Evolutionary conservation across 2,797 vertebrate species (phyloP).

Genomic region (Hemibagrus guttatus): DNA sequence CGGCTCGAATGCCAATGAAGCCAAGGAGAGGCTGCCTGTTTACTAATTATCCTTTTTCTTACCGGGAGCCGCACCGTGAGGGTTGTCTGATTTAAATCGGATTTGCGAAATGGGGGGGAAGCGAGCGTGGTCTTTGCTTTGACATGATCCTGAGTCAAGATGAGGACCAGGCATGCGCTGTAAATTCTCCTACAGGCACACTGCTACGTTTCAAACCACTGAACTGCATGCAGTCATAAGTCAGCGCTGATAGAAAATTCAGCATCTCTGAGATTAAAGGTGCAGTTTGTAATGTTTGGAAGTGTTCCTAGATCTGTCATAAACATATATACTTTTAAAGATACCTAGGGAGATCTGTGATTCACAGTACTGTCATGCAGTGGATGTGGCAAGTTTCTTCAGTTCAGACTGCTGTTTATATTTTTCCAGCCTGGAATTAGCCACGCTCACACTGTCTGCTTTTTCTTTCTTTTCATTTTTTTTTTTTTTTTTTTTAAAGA

Average conservation of each 20-base stretch:
- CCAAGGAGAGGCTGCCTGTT: slow-evolving; percentile 98
- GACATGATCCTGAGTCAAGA: slow-evolving; percentile 84
- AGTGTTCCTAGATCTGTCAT: neutral
- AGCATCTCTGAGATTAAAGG: neutral
- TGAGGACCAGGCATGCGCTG: slow-evolving; percentile 80
- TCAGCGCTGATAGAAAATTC: neutral
- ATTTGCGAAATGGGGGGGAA: slow-evolving; percentile 89
- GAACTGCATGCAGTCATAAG: neutral
- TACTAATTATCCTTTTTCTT: slow-evolving; percentile 98
- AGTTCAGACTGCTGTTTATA: neutral
- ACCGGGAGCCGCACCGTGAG: slow-evolving; percentile 91
- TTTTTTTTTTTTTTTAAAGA: neutral
- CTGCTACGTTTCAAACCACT: neutral
- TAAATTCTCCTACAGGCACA: slow-evolving; percentile 79
- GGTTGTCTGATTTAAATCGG: slow-evolving; percentile 99
- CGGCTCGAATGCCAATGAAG: slow-evolving; percentile 99
- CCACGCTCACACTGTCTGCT: neutral
- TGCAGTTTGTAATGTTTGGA: neutral
- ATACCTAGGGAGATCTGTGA: slow-evolving; percentile 3
- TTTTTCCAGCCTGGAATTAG: slow-evolving; percentile 7
- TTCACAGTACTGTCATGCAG: neutral
- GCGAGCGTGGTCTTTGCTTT: slow-evolving; percentile 85
- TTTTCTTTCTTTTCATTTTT: neutral
- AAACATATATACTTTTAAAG: neutral
- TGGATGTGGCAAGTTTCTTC: neutral